Base-by-base conservation (phyloP, 2,113 vertebrate genomes). In the Manacus vitellinus region DNA sequence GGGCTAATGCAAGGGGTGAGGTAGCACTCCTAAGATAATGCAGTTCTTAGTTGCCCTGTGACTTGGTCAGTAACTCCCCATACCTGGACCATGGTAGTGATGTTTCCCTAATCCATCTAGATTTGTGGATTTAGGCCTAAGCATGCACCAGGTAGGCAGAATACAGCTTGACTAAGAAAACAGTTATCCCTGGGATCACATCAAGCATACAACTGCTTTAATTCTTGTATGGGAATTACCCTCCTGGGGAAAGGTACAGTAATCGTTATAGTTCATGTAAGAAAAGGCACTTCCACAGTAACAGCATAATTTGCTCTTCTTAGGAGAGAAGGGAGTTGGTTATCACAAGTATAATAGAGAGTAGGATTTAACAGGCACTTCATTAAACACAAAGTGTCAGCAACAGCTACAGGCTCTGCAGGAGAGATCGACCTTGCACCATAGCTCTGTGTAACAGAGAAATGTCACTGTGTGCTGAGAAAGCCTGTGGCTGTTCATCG, bases 401-500 rank as follows among this genome's bases (percentile, higher is more conserved):
- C 12, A 44, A 15, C 47, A 71, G 49, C 41, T 72, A 4, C 19
- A n/a, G 33, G 43, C 24, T 35, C 21, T 51, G 28, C 28, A 13
- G 41, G 18, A 24, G 21, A 24, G 14, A 14, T 2, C 0, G 0
- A 30, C 31, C 47, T 16, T 21, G 25, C n/a, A 22, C 28, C 20
- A 1, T 0, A 30, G 44, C 46, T 13, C 49, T 22, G 23, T 19
- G 59, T 15, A 30, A 20, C 3, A 20, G 19, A 70, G 12, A 30
- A 22, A 3, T 2, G 6, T 10, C 46, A 33, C 23, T 17, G 37
- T 4, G 13, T 15, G n/a, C 22, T 44, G 21, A 39, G 23, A n/a
- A 51, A 61, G 25, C 8, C 47, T n/a, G 5, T 12, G 12, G 21
- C 73, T 58, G 1, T 5, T 43, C 1, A 0, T 2, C 43, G 23